These are phyloP conservation scores for Dryadula phaetusa DNA, from an alignment of 2,888 invertebrate species.

Conservation along the genomic window DNA sequence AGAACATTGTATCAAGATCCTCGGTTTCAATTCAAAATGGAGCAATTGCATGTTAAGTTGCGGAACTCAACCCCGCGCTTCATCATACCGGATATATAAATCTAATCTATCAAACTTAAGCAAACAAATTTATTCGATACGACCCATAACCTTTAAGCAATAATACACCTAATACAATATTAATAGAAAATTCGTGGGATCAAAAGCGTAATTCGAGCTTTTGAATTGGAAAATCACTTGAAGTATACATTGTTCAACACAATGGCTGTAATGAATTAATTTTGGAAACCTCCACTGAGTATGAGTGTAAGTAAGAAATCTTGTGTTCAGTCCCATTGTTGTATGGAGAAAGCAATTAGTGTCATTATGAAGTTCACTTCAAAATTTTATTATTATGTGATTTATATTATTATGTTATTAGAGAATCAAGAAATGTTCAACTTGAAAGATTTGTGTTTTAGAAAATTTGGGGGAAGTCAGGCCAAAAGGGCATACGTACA, in stretches of 20 bases:
- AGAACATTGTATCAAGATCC: too few species aligned
- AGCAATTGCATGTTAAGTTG: too few species aligned
- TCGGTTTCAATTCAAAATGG: too few species aligned
- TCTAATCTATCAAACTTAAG: background rate
- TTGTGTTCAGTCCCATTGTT: constrained; percentile 6
- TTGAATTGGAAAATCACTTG: constrained; percentile 19
- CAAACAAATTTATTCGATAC: background rate
- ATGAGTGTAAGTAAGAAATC: constrained; percentile 23
- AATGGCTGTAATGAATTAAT: constrained; percentile 33
- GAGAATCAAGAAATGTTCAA: too few species aligned
- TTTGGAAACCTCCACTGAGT: constrained; percentile 24
- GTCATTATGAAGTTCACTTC: constrained; percentile 1
- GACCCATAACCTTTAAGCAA: background rate
- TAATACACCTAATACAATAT: constrained; percentile 13
- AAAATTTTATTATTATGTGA: background rate
- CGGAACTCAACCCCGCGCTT: too few species aligned
- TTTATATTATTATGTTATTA: background rate
- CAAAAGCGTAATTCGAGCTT: constrained; percentile 13
- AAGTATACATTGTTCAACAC: constrained; percentile 21
- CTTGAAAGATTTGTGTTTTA: too few species aligned
- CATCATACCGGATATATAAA: too few species aligned
- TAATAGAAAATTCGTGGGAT: constrained; percentile 3
- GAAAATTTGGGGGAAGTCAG: too few species aligned
- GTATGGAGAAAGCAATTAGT: constrained; percentile 12
- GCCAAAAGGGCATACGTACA: too few species aligned